Percentiles rank a stretch among this genome's conserved stretches.
Evolutionary conservation across 1,140 invertebrate genomes (phyloP).

Genomic region (Theocolax elegans): DNA sequence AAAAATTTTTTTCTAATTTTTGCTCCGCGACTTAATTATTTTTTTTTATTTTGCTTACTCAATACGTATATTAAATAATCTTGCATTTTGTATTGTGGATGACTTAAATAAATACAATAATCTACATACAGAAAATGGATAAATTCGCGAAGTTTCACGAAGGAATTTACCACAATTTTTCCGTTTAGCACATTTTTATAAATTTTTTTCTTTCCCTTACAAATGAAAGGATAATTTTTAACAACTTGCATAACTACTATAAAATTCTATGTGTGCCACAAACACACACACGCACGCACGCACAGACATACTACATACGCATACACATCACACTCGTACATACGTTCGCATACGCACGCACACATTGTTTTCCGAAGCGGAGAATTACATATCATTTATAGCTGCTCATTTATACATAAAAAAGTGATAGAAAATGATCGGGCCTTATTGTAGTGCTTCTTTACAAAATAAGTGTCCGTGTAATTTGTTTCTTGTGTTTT

Average conservation of each 20-base stretch:
- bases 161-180: background rate
- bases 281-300: background rate
- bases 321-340: too few relatives aligned
- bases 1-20: too few relatives aligned
- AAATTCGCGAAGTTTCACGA: constrained; percentile 4
- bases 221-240: constrained; percentile 25
- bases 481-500: constrained; percentile 17
- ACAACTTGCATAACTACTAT: constrained; percentile 24
- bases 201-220: background rate
- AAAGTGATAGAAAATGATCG: constrained; percentile 25
- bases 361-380: constrained; percentile 16
- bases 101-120: constrained; percentile 26
- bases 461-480: constrained; percentile 21
- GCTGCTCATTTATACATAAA: constrained; percentile 25
- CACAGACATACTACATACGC: too few relatives aligned
- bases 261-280: constrained; percentile 4
- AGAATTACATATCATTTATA: constrained; percentile 12
- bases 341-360: background rate
- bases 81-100: background rate
- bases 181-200: background rate
- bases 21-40: too few relatives aligned
- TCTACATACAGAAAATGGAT: background rate
- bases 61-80: constrained; percentile 14
- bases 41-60: too few relatives aligned
- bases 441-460: constrained; percentile 6